Base-by-base conservation (phyloP, 2,113 vertebrate species). In the Perca flavescens region DNA sequence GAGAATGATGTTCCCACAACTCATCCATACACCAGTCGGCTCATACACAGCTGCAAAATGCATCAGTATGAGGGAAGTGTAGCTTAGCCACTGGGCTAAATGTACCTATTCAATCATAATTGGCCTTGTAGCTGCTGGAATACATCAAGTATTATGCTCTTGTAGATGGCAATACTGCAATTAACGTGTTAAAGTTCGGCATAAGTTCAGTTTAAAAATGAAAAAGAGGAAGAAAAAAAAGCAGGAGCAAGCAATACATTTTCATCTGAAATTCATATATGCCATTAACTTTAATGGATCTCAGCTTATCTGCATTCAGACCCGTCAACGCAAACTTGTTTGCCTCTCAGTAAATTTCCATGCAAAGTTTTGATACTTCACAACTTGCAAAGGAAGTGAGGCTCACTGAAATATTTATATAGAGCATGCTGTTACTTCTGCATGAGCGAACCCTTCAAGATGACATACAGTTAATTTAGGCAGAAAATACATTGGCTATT, bases 401-500 rank as follows among this genome's bases (percentile, higher is more conserved):
- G 74, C 62, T 65, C 1, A 0, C 28, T 91, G 82, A 91, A 92
- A 92, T 94, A 92, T 93, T 93, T 40, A 93, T 87, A 60, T 12
- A 74, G 73, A 68, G 82, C 81, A 78, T 19, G 76, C 46, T 61
- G 75, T 75, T 85, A 64, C 71, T 87, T 81, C 85, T 74, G 86
- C 88, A 82, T 86, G 78, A 83, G 82, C 19, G 5, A 58, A 66
- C 66, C 50, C 81, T 86, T 87, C 87, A 85, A 62, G 74, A 88
- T 64, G 79, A 89, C 71, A 78, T 86, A 6, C 36, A 31, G 80
- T 77, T 92, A 79, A 91, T 92, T 86, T 92, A 73, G 88, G 84
- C 80, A 88, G 89, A 88, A 93, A 88, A 91, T 83, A 83, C 89
- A 84, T 13, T 25, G 80, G 63, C 79, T 93, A 92, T 93, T 91